Evolutionary conservation across 2,797 vertebrate species (phyloP).

Genomic region (Megalops cyprinoides): DNA sequence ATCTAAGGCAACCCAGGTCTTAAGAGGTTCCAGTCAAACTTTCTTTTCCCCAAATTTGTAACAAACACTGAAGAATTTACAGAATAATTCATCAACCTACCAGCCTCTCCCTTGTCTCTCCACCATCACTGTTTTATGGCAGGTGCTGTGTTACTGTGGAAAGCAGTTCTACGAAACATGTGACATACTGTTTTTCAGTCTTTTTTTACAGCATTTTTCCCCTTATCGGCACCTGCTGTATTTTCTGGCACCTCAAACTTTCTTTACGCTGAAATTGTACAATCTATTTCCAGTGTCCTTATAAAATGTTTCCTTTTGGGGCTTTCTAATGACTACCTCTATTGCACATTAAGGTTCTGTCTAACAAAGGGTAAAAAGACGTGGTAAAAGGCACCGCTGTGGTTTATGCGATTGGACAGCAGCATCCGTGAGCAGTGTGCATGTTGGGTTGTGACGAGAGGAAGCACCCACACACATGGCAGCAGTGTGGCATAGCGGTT

Average conservation of each 20-base stretch:
- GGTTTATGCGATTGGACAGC: neutral
- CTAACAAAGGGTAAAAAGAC: conserved; percentile 2
- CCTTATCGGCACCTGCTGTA: conserved; percentile 11
- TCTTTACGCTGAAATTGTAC: neutral
- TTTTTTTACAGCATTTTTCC: too few species aligned
- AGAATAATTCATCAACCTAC: conserved; percentile 28
- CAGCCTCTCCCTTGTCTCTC: neutral
- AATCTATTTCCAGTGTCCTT: neutral
- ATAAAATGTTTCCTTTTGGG: conserved; percentile 11
- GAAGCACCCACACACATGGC: neutral
- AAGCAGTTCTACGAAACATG: conserved; percentile 16
- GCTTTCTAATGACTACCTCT: conserved; percentile 27
- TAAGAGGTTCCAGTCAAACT: conserved; percentile 70
- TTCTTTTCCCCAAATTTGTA: conserved; percentile 67
- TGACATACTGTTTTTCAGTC: conserved; percentile 24
- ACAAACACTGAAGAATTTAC: conserved; percentile 58
- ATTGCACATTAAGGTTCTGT: neutral
- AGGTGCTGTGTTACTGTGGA: conserved; percentile 30
- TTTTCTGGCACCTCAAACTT: conserved; percentile 11
- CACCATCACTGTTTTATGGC: conserved; percentile 25
- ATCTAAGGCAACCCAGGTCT: conserved; percentile 72
- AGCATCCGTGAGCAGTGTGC: neutral
- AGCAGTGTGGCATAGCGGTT: too few species aligned
- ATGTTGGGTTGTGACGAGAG: neutral
- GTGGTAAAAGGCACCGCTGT: neutral